Evolutionary conservation across 2,888 invertebrate species (phyloP).

Genomic region (Pelosia muscerda): DNA sequence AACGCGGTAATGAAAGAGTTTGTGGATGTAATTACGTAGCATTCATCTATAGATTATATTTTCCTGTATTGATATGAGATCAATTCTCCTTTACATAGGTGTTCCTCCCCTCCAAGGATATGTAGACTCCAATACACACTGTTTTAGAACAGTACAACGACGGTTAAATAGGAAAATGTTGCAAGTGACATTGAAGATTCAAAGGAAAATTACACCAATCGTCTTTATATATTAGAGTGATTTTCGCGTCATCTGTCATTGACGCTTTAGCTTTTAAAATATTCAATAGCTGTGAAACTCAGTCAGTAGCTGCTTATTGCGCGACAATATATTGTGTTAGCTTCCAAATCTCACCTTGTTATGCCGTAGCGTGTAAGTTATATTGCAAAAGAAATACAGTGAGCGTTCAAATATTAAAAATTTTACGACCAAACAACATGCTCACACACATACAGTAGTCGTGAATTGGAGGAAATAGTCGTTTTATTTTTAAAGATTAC

Average conservation of each 20-base stretch:
- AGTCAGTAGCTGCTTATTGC: neutral
- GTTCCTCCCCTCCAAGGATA: too few relatives aligned
- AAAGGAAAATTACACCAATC: too few relatives aligned
- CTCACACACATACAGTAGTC: conserved; percentile 6
- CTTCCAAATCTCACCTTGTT: conserved; percentile 5
- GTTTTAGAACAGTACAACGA: too few relatives aligned
- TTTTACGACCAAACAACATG: conserved; percentile 11
- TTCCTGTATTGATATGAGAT: too few relatives aligned
- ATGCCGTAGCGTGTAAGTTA: conserved; percentile 12
- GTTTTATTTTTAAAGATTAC: neutral
- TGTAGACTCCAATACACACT: too few relatives aligned
- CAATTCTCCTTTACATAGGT: too few relatives aligned
- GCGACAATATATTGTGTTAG: neutral
- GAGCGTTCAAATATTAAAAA: conserved; percentile 10
- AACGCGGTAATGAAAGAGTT: too few relatives aligned
- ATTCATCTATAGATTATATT: too few relatives aligned
- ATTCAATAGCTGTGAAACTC: neutral
- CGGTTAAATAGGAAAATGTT: too few relatives aligned
- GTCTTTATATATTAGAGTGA: neutral
- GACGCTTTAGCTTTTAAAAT: neutral
- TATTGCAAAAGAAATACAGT: conserved; percentile 5
- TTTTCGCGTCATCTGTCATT: neutral
- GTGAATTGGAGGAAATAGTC: neutral
- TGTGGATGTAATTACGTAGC: too few relatives aligned
- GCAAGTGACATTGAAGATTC: too few relatives aligned